Evolutionary conservation across 2,888 invertebrate genomes (phyloP), one percentile per base, ranked within the genome.

Genomic region (Ochropleura leucogaster): DNA sequence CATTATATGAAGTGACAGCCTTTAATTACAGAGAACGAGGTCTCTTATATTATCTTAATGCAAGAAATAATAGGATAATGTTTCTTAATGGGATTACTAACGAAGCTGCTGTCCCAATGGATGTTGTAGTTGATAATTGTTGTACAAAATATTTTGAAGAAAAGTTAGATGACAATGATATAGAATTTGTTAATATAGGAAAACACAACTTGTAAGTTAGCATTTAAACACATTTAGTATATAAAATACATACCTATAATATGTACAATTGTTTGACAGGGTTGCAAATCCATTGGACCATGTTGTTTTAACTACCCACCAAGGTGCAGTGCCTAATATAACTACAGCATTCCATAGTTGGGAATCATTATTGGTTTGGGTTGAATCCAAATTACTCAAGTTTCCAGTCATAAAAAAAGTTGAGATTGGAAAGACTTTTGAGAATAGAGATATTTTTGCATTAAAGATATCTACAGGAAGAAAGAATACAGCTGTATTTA

Each of bases 1-100:
- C 88, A 40, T 68, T 93, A 42, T 95, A 94, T 86, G 87, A 93
- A 84, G 89, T 96, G 12, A 93, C 91, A 64, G 94, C 95, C 42
- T 95, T 94, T 81, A 95, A 93, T 85, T 60, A 81, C 20, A 82
- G 87, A 66, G 96, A 96, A 87, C 90, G 96, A 82, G 81, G 85
- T 30, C 53, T 90, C 55, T 85, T 96, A 40, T 93, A 94, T 84
- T 67, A 79, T 10, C 76, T 93, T 14, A 86, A 93, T 62, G 60
- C 88, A 16, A 88, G 73, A 74, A 85, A 90, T 68, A 75, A 90
- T 8, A 80, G 82, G 42, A 53, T 91, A 57, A 73, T 86, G 65
- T 96, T 96, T 85, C 77, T 95, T 57, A 95, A 94, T 86, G 93
- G 92, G 55, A 84, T 96, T 9, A 92, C 94, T 12, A 96, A 95